phyloP scores from a whole-genome alignment of 2,113 vertebrate genomes.

The Gallinago paraguaiae region DNA sequence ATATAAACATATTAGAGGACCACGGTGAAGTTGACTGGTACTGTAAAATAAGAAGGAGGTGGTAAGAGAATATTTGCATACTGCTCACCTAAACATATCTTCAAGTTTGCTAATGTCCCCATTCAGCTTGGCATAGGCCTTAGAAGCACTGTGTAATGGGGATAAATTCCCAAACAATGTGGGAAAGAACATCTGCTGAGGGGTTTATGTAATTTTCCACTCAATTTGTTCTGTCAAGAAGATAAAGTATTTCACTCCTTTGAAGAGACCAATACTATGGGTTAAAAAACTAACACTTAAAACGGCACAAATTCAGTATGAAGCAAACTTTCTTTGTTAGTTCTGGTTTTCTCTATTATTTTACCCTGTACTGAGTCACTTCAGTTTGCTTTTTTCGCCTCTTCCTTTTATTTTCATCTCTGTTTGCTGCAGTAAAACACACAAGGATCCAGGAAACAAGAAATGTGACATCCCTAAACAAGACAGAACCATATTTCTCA shows the following conservation, averaged over 20 bases:
- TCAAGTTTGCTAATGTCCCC: slow-evolving; percentile 39
- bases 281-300: slow-evolving; percentile 58
- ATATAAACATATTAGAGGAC: not conserved
- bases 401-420: not conserved
- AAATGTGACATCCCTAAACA: not conserved
- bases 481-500: not conserved
- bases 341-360: not conserved
- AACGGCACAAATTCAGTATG: slow-evolving; percentile 43
- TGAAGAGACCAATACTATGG: slow-evolving; percentile 73
- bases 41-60: not conserved
- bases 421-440: not conserved
- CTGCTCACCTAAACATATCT: slow-evolving; percentile 32
- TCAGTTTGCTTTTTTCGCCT: not conserved
- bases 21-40: not conserved
- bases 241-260: slow-evolving; percentile 81
- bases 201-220: slow-evolving; percentile 84
- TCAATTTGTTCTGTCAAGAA: slow-evolving; percentile 86
- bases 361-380: not conserved
- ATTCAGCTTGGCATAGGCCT: slow-evolving; percentile 60
- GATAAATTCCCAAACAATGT: slow-evolving; percentile 79
- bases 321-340: slow-evolving; percentile 19
- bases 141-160: slow-evolving; percentile 67
- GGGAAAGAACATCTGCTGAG: slow-evolving; percentile 82
- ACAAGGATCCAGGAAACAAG: not conserved
- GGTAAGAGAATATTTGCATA: slow-evolving; percentile 39